Evolutionary conservation across 2,797 vertebrate species (phyloP), one percentile per base, ranked within the genome.

Genomic region (Poecilia picta): DNA sequence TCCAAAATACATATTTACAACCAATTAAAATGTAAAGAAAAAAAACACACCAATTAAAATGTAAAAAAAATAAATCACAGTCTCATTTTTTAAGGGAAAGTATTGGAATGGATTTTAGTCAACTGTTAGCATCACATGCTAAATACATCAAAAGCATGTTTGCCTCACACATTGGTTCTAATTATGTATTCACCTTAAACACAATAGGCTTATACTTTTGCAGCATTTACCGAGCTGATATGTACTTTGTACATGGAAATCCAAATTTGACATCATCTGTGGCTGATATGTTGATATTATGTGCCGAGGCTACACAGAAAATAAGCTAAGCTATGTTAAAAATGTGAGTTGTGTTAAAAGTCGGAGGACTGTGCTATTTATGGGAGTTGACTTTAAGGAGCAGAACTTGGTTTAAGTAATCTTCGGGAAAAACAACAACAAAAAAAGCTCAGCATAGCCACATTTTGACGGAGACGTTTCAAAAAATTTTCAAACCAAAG

Each of bases 1-100:
- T 94, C 90, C 88, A 95, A 93, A 94, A 92, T 92, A 93, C 88
- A 93, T 95, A 95, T 95, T 92, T 96, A 96, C 95, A 96, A 90
- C 86, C 81, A 75, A 93, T 81, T 82, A 77, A 83, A 88, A 93
- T 80, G 43, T 73, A 84, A 80, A 87, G 68, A 73, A 77, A 76
- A 62, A n/a, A 57, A 79, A n/a, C 53, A 79, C 70, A 85, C 71
- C 72, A 74, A n/a, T n/a, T n/a, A n/a, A n/a, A n/a, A n/a, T n/a
- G n/a, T n/a, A n/a, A n/a, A n/a, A n/a, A n/a, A n/a, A n/a, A n/a
- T n/a, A n/a, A n/a, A n/a, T n/a, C 53, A 79, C 72, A 87, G 83
- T 82, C 59, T 83, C 25, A 64, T 81, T 57, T 51, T 78, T 87
- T 79, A 79, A 83, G 82, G 86, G 85, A 86, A 79, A 86, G 77